phyloP scores from a whole-genome alignment of 2,888 invertebrate genomes.

The Oeneis ivallda region DNA sequence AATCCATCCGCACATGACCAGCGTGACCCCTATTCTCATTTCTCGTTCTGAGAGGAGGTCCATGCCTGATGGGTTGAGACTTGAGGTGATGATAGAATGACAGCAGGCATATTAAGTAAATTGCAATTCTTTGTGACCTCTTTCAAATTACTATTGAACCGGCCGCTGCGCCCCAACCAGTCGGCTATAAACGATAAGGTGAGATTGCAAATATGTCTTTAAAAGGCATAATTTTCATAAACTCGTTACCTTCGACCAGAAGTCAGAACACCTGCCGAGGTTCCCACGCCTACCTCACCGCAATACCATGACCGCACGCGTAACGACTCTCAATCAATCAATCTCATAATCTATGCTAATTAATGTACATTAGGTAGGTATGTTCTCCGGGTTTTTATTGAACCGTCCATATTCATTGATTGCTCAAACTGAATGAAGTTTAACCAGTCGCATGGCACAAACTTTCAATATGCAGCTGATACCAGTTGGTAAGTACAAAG shows the following conservation, averaged over 20 bases:
- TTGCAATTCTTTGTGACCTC: not conserved
- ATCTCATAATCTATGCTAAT: slow-evolving; percentile 38
- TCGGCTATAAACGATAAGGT: slow-evolving; percentile 14
- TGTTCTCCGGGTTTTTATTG: slow-evolving; percentile 34
- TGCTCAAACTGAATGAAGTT: slow-evolving; percentile 32
- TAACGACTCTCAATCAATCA: slow-evolving; percentile 36
- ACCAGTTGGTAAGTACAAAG: not conserved
- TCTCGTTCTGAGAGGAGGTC: no score
- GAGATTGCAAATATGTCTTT: slow-evolving; percentile 25
- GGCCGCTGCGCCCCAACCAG: not conserved
- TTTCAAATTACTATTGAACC: not conserved
- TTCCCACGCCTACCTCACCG: slow-evolving; percentile 57
- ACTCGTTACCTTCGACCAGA: slow-evolving; percentile 6
- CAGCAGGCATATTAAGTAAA: no score
- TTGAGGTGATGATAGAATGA: no score
- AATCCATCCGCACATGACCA: no score
- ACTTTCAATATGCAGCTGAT: not conserved
- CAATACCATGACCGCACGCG: slow-evolving; percentile 33
- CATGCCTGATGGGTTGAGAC: no score
- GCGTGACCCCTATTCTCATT: no score
- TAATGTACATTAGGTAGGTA: slow-evolving; percentile 30
- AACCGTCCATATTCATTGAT: slow-evolving; percentile 27
- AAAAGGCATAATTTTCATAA: slow-evolving; percentile 23
- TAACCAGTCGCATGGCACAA: slow-evolving; percentile 4
- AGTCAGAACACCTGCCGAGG: slow-evolving; percentile 58